phyloP scores from a whole-genome alignment of 2,113 vertebrate genomes.

The Pao palembangensis region DNA sequence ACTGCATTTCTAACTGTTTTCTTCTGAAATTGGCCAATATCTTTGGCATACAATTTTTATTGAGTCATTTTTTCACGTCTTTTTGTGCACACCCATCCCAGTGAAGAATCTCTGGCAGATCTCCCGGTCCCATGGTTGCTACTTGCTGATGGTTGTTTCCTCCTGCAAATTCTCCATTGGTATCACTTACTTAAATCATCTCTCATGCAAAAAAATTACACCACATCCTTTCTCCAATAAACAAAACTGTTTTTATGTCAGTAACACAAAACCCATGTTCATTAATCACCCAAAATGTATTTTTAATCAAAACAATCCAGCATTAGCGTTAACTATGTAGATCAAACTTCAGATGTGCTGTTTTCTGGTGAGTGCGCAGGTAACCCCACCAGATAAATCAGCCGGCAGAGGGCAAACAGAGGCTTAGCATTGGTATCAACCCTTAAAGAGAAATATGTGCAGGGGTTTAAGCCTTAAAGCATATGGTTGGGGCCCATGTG shows the following conservation, averaged over 20 bases:
- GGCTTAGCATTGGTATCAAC: slow-evolving; percentile 5
- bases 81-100: not conserved
- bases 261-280: not conserved
- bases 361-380: slow-evolving; percentile 1
- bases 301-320: not conserved
- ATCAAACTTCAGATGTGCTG: slow-evolving; percentile 16
- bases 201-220: no score
- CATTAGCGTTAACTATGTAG: slow-evolving; percentile 32
- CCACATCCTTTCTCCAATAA: slow-evolving; percentile 23
- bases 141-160: no score
- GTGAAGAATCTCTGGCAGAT: not conserved
- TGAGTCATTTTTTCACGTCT: not conserved
- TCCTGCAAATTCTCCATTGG: no score
- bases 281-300: slow-evolving; percentile 34
- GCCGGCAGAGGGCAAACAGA: slow-evolving; percentile 8
- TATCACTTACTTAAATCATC: not conserved
- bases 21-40: not conserved
- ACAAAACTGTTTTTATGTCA: slow-evolving; percentile 39
- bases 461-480: slow-evolving; percentile 8
- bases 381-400: slow-evolving; percentile 6
- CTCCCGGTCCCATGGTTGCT: not conserved
- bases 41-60: not conserved
- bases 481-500: slow-evolving; percentile 30
- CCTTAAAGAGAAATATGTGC: slow-evolving; percentile 5
- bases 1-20: not conserved